Evolutionary conservation across 2,888 invertebrate species (phyloP), one percentile per base, ranked within the genome.

Genomic region (Amblyjoppa fuscipennis): DNA sequence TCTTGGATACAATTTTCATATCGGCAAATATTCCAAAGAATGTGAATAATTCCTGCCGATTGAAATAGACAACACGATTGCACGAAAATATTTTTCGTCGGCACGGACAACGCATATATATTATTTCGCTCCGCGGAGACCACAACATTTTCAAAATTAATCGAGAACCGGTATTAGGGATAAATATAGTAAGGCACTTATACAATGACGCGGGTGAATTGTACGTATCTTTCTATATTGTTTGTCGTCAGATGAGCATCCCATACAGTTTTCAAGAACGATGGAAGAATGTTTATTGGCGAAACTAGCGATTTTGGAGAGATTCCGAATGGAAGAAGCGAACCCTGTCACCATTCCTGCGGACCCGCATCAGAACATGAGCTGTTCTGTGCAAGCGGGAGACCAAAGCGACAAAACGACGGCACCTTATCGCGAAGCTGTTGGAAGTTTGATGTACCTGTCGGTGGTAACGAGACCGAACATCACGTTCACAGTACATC

Each of bases 281-380:
- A 34, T 34, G 34, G 34, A 34, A 34, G 34, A 34, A 34, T 5
- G 34, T 34, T 34, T 34, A 34, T 34, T 34, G 3, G 34, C 34
- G 34, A 34, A 34, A 34, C 34, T 5, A 34, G 34, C 34, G 25
- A 45, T 88, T 4, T 64, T 83, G 20, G 70, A 80, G 0, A 73
- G 82, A 51, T 86, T 80, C 61, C 78, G 81, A 6, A 87, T 90
- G 86, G 68, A 77, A 78, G 76, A 89, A 61, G 82, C 85, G 11
- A 91, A 91, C 66, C 49, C 87, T n/a, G 89, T 89, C 11, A 49
- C 83, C 16, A 88, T 88, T 3, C 90, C 89, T 0, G 87, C 86
- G 20, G 85, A 82, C 11, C 64, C 53, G n/a, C 69, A 82, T 64
- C 77, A 82, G 49, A 31, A 73, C 31, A 34, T 53, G n/a, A 11